Evolutionary conservation across 2,888 invertebrate genomes (phyloP).

Genomic region (Tetragonula carbonaria): DNA sequence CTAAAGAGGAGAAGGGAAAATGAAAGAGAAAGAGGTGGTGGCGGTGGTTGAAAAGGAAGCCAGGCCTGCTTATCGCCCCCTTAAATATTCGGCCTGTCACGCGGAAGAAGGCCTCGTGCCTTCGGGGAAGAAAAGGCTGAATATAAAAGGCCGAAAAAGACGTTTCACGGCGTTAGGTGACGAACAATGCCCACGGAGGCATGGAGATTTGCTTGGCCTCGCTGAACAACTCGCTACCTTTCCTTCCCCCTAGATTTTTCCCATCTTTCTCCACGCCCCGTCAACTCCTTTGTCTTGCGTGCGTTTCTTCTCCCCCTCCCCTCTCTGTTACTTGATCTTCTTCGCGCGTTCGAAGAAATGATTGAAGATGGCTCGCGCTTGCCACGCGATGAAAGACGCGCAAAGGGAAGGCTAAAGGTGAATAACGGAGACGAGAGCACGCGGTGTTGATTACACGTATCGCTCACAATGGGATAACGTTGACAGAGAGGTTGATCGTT

Average conservation of each 20-base stretch:
- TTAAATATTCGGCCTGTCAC: constrained; percentile 58
- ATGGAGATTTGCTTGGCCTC: constrained; percentile 37
- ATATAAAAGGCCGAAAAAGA: constrained; percentile 24
- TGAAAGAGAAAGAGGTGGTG: constrained; percentile 15
- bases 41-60: constrained; percentile 36
- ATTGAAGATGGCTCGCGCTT: not conserved
- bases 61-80: constrained; percentile 47
- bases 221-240: constrained; percentile 26
- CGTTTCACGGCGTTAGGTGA: constrained; percentile 12
- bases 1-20: not conserved
- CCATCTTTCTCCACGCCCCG: not conserved
- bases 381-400: not conserved
- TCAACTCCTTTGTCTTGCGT: constrained; percentile 8
- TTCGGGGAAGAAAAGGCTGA: constrained; percentile 15
- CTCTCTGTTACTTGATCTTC: not conserved
- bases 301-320: not conserved
- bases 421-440: not conserved
- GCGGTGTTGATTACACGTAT: not conserved
- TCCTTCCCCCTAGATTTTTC: not conserved
- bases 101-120: constrained; percentile 1
- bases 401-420: not conserved
- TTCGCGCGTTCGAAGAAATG: not conserved
- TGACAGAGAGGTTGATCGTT: not conserved
- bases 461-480: too few relatives aligned
- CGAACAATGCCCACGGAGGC: constrained; percentile 33